Base-by-base conservation (phyloP, 2,888 invertebrate genomes). In the Pheosia tremula region DNA sequence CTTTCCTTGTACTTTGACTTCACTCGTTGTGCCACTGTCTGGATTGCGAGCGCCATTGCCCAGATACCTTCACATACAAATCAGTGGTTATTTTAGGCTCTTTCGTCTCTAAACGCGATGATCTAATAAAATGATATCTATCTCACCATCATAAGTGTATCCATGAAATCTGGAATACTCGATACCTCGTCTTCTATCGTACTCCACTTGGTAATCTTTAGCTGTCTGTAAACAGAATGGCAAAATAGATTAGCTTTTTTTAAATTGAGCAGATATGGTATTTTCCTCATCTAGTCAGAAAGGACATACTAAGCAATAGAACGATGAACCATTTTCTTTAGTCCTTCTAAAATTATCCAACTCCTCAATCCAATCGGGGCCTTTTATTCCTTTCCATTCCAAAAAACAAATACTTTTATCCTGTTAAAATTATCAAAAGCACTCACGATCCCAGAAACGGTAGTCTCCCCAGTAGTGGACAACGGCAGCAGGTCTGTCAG, bases 161-260 rank as follows among this genome's bases (percentile, higher is more conserved):
- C 99, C 99, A 86, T 99, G 99, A 85, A 98, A 99, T 72, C 98
- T 95, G 47, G 98, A 98, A 90, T 98, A 98, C 81, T 98, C 98
- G 1, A 90, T 85, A 1, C 97, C 97, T 70, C 98, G 94, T 67
- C 97, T 92, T 43, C 96, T 95, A 80, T 98, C 96, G 86, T 99
- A 99, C 85, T 98, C 97, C 50, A 95, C 94, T 80, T 96, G 95
- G 85, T 99, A 99, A 85, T 98, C 97, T 74, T 97, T 96, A 0
- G 98, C 97, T 0, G 98, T 98, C 98, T 98, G 91, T 39, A 39
- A 55, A n/a, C 9, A 50, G 8, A 50, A 43, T 24, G 24, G 0
- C 24, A 24, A 1, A 24, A 24, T 24, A 24, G 24, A 24, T 24
- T 24, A n/a, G n/a, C n/a, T n/a, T n/a, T n/a, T n/a, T n/a, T n/a